Evolutionary conservation across 92 coral and sea anemone genomes (phyloP), one percentile per base, ranked within the genome.

Genomic region (Siderastrea siderea): DNA sequence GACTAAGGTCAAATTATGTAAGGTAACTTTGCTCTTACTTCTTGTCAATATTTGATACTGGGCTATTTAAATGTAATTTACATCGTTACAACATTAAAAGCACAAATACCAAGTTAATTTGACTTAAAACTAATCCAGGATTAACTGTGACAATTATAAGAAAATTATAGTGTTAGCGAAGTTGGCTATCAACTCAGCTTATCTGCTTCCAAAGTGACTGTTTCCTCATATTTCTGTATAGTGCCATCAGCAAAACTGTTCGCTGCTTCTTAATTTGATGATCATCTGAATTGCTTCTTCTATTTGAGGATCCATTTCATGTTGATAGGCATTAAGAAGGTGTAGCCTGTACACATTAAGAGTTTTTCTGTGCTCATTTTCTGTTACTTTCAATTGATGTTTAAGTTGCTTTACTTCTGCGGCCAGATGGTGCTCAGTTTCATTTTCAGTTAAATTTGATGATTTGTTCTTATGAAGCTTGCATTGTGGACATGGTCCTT

Each of bases 201-300:
- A 26, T 26, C 38, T 26, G 38, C 38, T 26, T 26, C 38, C 38
- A 26, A 26, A 26, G 38, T 26, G 38, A 26, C 38, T 26, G 0
- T 26, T 26, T 26, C 38, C 38, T 26, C 38, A 26, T 0, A 26
- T 26, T 26, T 26, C 38, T 26, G 38, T 7, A 3, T 47, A 73
- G 1, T 7, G 16, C n/a, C 26, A 81, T 95, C 86, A 97, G 84
- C 99, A 97, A 81, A 97, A 97, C 91, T 97, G 98, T 79, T 97
- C 99, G 65, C 93, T 93, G 76, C 94, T 91, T 54, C 99, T 88
- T 10, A 95, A 76, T 81, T 54, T 91, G 71, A 92, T 64, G 16
- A 97, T 95, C 84, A 70, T 78, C 76, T 94, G 96, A 43, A 97
- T 59, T 7, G 97, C 98, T 74, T 91, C 92, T 70, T 94, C 90